Evolutionary conservation across 2,888 invertebrate species (phyloP).

Genomic region (Caenorhabditis zanzibari): DNA sequence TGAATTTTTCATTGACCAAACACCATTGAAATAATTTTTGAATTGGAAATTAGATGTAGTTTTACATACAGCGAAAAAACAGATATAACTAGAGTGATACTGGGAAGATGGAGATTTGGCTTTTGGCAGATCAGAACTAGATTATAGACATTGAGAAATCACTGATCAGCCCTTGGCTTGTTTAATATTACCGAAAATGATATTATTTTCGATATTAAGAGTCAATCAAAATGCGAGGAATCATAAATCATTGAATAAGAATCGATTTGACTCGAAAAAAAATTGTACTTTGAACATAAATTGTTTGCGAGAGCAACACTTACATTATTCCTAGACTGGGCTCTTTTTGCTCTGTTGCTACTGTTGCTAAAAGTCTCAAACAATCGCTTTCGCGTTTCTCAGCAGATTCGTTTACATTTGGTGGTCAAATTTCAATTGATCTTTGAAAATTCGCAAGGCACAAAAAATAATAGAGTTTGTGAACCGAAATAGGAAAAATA

Average conservation of each 20-base stretch:
- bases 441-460: conserved; percentile 34
- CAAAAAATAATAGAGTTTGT: conserved; percentile 6
- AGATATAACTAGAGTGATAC: too few species aligned
- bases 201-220: too few species aligned
- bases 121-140: too few species aligned
- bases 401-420: conserved; percentile 33
- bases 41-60: too few species aligned
- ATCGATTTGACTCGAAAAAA: too few species aligned
- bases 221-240: too few species aligned
- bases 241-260: too few species aligned
- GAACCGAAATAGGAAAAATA: not conserved
- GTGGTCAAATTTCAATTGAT: conserved; percentile 59
- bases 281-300: conserved; percentile 36
- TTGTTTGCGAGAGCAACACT: conserved; percentile 10
- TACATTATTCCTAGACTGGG: conserved; percentile 15
- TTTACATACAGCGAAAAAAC: too few species aligned
- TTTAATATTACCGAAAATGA: conserved; percentile 1
- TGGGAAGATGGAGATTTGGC: too few species aligned
- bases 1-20: not conserved
- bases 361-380: conserved; percentile 20
- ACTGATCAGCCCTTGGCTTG: too few species aligned
- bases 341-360: not conserved
- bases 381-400: conserved; percentile 17
- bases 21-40: too few species aligned
- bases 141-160: too few species aligned